These are phyloP conservation scores for Spatulosminthurus flaviceps DNA, from an alignment of 2,888 invertebrate genomes.

Conservation along the genomic window DNA sequence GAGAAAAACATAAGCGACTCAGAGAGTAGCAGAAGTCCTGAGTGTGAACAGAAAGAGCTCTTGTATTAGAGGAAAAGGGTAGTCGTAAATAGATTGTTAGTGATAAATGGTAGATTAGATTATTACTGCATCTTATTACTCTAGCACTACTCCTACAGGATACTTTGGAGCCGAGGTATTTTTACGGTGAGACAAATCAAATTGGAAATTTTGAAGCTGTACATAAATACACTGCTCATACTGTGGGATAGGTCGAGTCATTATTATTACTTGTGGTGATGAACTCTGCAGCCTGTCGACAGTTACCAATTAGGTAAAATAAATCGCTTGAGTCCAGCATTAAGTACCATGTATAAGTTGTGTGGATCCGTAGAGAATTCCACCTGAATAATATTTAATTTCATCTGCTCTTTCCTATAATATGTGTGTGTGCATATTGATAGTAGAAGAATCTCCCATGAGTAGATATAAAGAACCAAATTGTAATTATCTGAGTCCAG, in stretches of 20 bases:
- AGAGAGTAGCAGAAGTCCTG: too few relatives aligned
- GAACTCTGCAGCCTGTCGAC: background rate
- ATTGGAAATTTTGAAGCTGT: background rate
- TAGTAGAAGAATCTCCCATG: too few relatives aligned
- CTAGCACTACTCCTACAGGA: too few relatives aligned
- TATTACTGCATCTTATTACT: too few relatives aligned
- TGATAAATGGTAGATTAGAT: too few relatives aligned
- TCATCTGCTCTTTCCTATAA: too few relatives aligned
- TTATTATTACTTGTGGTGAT: background rate
- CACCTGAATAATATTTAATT: too few relatives aligned
- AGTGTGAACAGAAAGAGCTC: too few relatives aligned
- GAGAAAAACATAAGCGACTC: too few relatives aligned
- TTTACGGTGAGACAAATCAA: background rate
- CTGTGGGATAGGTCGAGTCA: background rate
- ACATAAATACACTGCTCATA: background rate
- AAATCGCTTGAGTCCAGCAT: background rate
- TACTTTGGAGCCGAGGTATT: too few relatives aligned
- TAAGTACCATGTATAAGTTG: background rate
- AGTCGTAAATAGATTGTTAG: conserved; percentile 6
- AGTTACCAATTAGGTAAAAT: conserved; percentile 20
- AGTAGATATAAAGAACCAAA: background rate
- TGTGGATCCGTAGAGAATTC: too few relatives aligned
- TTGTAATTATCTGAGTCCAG: background rate
- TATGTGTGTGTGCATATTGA: background rate
- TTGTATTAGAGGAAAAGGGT: too few relatives aligned